Evolutionary conservation across 2,113 vertebrate species (phyloP).

Genomic region (Hippocampus guttulatus): DNA sequence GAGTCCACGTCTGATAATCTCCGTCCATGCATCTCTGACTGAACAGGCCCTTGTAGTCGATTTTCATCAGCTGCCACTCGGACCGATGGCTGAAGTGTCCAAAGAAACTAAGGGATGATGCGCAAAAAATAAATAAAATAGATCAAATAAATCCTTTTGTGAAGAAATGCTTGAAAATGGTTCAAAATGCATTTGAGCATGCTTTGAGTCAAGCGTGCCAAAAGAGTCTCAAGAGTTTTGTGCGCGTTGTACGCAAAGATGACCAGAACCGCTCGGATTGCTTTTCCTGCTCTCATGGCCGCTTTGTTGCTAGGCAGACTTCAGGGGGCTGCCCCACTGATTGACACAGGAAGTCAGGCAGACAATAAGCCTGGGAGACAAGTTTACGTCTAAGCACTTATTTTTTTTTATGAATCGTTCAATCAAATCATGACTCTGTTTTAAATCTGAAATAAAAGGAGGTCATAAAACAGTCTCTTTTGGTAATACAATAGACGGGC

Average conservation of each 20-base stretch:
- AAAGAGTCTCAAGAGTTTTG: background rate
- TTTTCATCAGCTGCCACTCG: conserved; percentile 95
- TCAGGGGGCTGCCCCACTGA: background rate
- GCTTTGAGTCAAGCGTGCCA: background rate
- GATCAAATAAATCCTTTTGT: no score
- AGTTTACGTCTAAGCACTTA: no score
- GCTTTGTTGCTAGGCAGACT: background rate
- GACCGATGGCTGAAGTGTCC: conserved; percentile 92
- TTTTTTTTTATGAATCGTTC: no score
- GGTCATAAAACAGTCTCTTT: no score
- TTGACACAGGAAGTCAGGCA: background rate
- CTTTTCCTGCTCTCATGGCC: background rate
- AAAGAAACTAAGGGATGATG: conserved; percentile 73
- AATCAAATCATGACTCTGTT: no score
- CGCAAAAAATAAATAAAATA: background rate
- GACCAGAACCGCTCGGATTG: background rate
- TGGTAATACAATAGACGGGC: no score
- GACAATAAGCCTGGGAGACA: no score
- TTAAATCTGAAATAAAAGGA: no score
- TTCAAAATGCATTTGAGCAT: background rate
- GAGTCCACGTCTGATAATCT: conserved; percentile 89
- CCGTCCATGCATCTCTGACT: conserved; percentile 83
- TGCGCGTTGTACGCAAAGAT: background rate
- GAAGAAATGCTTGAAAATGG: background rate
- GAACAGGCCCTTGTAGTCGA: conserved; percentile 91